A percentile compares a stretch with the other conserved stretches of the same genome.
Evolutionary conservation across 23 tunicate genomes (phyloP).

Genomic region (Trididemnum clinides): DNA sequence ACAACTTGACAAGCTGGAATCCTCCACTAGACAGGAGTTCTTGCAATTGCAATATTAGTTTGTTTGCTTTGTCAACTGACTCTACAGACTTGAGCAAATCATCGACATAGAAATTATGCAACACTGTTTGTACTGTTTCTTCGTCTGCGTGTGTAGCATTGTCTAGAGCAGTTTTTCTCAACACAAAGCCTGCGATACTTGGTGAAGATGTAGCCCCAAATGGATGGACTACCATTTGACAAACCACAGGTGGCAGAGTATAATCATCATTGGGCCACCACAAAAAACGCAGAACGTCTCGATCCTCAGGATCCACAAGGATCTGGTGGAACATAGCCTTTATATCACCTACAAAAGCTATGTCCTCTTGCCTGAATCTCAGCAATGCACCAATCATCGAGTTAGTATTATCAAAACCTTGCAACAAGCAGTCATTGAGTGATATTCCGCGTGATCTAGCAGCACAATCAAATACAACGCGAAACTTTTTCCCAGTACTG

Average conservation of each 20-base stretch:
- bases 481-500: background rate
- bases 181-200: conserved; percentile 15
- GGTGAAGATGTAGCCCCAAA: conserved; percentile 63
- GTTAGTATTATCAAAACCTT: conserved; percentile 6
- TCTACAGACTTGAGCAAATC: conserved; percentile 17
- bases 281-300: background rate
- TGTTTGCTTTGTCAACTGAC: background rate
- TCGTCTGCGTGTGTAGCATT: background rate
- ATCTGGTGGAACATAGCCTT: conserved; percentile 38
- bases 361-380: background rate
- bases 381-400: background rate
- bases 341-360: background rate
- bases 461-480: conserved; percentile 31
- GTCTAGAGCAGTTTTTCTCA: conserved; percentile 21
- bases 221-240: conserved; percentile 31
- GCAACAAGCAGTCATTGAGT: background rate
- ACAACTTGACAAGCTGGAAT: background rate
- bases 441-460: background rate
- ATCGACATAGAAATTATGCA: conserved; percentile 46
- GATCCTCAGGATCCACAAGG: conserved; percentile 7
- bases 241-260: background rate
- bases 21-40: conserved; percentile 10
- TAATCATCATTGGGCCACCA: conserved; percentile 29
- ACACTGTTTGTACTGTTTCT: conserved; percentile 20
- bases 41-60: background rate